A percentile compares a stretch with the other conserved stretches of the same genome.
Evolutionary conservation across 1,140 invertebrate genomes (phyloP).

Genomic region (Matsumurasca onukii): DNA sequence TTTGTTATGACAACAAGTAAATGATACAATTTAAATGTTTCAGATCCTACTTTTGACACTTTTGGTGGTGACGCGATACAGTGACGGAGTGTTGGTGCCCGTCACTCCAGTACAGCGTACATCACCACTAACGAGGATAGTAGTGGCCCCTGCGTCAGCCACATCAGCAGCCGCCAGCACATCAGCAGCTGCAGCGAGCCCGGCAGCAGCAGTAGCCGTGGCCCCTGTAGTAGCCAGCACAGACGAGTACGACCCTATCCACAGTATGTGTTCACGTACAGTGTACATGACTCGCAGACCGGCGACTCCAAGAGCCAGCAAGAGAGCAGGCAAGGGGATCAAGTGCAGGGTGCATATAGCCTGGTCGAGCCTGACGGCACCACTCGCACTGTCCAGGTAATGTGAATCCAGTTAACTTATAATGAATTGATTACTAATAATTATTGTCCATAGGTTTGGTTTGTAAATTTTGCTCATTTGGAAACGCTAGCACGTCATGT

Average conservation of each 20-base stretch:
- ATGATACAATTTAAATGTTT: too few relatives aligned
- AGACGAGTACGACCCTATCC: constrained; percentile 38
- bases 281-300: constrained; percentile 63
- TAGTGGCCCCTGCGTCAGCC: background rate
- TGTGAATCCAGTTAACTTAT: too few relatives aligned
- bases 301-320: constrained; percentile 66
- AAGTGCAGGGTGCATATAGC: constrained; percentile 64
- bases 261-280: constrained; percentile 61
- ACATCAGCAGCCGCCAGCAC: background rate
- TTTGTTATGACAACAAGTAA: too few relatives aligned
- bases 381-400: constrained; percentile 39
- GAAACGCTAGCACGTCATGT: too few relatives aligned
- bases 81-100: too few relatives aligned
- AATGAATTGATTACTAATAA: too few relatives aligned
- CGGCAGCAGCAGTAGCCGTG: constrained; percentile 42
- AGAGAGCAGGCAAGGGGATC: constrained; percentile 64
- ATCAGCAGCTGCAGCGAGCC: constrained; percentile 1
- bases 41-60: too few relatives aligned
- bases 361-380: constrained; percentile 47
- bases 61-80: too few relatives aligned
- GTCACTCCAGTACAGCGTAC: too few relatives aligned
- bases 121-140: too few relatives aligned
- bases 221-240: constrained; percentile 51
- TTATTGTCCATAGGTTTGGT: too few relatives aligned
- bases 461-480: too few relatives aligned